Evolutionary conservation across 2,797 vertebrate genomes (phyloP), one percentile per base, ranked within the genome.

Genomic region (Leptoclinus maculatus): DNA sequence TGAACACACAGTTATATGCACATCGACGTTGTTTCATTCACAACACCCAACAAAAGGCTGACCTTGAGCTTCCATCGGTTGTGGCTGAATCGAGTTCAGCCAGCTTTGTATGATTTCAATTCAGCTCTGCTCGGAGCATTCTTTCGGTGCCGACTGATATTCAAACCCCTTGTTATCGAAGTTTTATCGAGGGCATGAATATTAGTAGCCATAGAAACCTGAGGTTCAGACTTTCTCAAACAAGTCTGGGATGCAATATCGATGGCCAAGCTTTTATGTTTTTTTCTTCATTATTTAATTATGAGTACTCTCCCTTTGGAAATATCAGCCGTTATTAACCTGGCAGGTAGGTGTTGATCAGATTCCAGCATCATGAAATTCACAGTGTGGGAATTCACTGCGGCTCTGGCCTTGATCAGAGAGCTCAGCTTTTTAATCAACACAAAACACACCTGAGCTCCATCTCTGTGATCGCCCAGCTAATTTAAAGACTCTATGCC

Each of bases 361-460:
- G 75, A 78, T 57, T 79, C 60, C 65, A 71, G 64, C 23, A 16
- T 25, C 34, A 12, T 70, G 60, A 53, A 29, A 17, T 58, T 58
- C 32, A 43, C 51, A 63, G 32, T 45, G 16, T 67, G 79, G 69
- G 75, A 80, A 82, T 80, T 77, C 58, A 13, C 47, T 66, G 66
- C 75, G 47, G 72, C 79, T 71, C 76, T 58, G 72, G 47, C 32
- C 66, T 77, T 4, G 53, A 76, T 85, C 59, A 62, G 54, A 74
- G 74, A 80, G 84, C 80, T 85, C 87, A 89, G 85, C 83, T 72
- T 80, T 79, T 83, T 87, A 83, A 85, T 87, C 69, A 82, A 43
- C 54, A 32, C 57, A 54, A 32, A 77, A 67, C 74, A 82, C 87
- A 91, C 74, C 85, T 82, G 87, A 83, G 87, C 79, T 84, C 74